A percentile compares a stretch with the other conserved stretches of the same genome.
phyloP scores from a whole-genome alignment of 2,888 invertebrate species.

The Mesodorylaimus sp. region DNA sequence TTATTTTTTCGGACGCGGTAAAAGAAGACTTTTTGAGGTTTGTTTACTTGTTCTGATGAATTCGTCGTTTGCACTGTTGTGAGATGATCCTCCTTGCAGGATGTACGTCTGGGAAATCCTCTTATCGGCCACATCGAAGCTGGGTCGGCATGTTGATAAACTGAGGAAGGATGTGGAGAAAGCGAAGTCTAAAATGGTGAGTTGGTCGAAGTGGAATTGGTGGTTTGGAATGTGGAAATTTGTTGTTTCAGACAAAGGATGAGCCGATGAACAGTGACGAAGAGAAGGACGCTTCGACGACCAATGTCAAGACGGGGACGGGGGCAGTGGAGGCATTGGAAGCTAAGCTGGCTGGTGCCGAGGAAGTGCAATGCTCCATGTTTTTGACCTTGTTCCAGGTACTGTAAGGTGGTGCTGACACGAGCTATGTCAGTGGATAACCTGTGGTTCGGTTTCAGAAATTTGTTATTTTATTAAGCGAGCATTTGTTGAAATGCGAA shows the following conservation, averaged over 20 bases:
- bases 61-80: not conserved
- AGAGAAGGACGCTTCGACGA: too few relatives aligned
- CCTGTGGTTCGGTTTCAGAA: too few relatives aligned
- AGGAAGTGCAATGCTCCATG: too few relatives aligned
- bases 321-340: too few relatives aligned
- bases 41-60: constrained; percentile 14
- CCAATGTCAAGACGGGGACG: too few relatives aligned
- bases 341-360: too few relatives aligned
- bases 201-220: too few relatives aligned
- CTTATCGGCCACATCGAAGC: constrained; percentile 81
- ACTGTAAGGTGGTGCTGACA: too few relatives aligned
- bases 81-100: constrained; percentile 43
- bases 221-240: constrained; percentile 28
- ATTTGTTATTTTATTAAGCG: constrained; percentile 90
- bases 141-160: constrained; percentile 81
- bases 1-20: constrained; percentile 93
- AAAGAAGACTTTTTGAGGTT: constrained; percentile 61
- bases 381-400: too few relatives aligned
- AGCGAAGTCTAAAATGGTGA: too few relatives aligned
- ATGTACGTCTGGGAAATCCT: constrained; percentile 89
- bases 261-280: not conserved
- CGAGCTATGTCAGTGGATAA: too few relatives aligned
- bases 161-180: constrained; percentile 54
- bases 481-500: constrained; percentile 79
- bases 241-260: not conserved